Conservation (phyloP, 2,797 vertebrate species). For the Natrix natrix region DNA sequence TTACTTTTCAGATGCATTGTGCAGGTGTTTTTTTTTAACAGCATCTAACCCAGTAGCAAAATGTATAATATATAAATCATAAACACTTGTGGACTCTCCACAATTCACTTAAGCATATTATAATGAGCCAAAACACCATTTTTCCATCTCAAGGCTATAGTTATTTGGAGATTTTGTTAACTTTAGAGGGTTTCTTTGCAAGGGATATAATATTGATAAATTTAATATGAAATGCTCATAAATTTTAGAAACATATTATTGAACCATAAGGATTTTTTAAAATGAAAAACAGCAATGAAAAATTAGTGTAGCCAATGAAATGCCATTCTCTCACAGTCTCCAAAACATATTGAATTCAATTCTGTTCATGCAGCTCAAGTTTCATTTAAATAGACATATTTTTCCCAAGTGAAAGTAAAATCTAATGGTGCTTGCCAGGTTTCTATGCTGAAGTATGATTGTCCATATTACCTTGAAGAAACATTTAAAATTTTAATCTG, state of each 20-base stretch:
- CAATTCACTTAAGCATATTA: slow-evolving; percentile 22
- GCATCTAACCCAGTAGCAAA: background rate
- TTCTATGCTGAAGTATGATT: slow-evolving; percentile 9
- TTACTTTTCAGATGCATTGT: background rate
- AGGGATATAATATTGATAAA: background rate
- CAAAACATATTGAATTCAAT: background rate
- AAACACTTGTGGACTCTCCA: background rate
- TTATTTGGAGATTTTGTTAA: background rate
- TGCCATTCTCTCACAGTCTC: background rate
- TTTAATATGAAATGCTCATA: background rate
- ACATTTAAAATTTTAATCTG: slow-evolving; percentile 14
- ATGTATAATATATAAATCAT: background rate
- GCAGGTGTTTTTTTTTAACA: background rate
- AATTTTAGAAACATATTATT: slow-evolving; percentile 9
- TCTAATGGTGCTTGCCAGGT: slow-evolving; percentile 10
- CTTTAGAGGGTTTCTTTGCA: slow-evolving; percentile 16
- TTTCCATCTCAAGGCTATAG: background rate
- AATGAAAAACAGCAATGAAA: slow-evolving; percentile 9
- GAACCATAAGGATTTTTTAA: background rate
- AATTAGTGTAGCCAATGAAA: slow-evolving; percentile 2
- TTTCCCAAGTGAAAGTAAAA: background rate
- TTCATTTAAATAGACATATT: slow-evolving; percentile 1
- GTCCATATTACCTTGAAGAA: slow-evolving; percentile 24
- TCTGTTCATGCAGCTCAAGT: background rate
- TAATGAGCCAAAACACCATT: background rate